Percentiles rank a stretch among this genome's conserved stretches.
Evolutionary conservation across 2,888 invertebrate species (phyloP).

Genomic region (Monochamus alternatus): DNA sequence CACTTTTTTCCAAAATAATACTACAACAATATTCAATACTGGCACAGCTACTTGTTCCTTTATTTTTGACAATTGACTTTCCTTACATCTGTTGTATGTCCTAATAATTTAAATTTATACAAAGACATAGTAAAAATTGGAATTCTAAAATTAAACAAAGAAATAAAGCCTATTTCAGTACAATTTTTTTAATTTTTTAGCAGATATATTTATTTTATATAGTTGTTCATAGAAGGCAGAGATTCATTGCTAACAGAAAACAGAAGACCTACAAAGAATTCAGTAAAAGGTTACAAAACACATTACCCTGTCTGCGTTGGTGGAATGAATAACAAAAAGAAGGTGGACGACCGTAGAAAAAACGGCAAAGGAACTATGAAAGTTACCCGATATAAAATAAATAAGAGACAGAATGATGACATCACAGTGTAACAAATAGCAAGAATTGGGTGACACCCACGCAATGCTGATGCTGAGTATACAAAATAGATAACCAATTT

Average conservation of each 20-base stretch:
- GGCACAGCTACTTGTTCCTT: no score
- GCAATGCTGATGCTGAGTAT: not conserved
- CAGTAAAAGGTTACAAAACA: not conserved
- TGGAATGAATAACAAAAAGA: not conserved
- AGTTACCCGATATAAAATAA: not conserved
- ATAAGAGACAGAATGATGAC: not conserved
- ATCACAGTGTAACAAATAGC: no score
- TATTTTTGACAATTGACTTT: no score
- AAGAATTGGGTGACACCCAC: not conserved
- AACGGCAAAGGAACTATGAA: not conserved
- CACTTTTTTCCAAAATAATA: no score
- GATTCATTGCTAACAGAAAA: not conserved
- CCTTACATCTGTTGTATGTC: no score
- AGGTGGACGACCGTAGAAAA: constrained; percentile 1
- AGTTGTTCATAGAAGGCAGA: no score
- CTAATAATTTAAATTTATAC: no score
- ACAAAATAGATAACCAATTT: not conserved
- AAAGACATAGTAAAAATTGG: no score
- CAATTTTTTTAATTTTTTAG: not conserved
- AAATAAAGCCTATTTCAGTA: no score
- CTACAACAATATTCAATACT: no score
- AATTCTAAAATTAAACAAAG: no score
- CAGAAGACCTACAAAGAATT: not conserved
- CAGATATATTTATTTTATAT: not conserved
- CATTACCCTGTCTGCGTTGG: not conserved